A percentile compares a stretch with the other conserved stretches of the same genome.
These are phyloP conservation scores for Drosophila infuscata DNA, from an alignment of 2,888 invertebrate species.

Conservation along the genomic window DNA sequence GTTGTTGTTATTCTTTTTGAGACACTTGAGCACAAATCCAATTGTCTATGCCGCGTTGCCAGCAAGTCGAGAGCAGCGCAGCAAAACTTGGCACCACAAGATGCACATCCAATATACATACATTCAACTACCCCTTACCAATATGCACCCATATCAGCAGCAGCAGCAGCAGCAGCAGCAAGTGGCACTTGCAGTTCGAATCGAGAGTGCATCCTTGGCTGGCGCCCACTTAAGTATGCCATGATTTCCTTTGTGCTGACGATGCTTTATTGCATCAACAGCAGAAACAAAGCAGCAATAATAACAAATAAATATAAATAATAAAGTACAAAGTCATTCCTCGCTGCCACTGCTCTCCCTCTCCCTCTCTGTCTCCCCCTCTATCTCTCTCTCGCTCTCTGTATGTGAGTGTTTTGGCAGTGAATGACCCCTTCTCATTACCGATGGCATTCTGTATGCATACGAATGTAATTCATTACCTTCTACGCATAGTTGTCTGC, in stretches of 20 bases:
- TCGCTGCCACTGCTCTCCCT: slow-evolving; percentile 49
- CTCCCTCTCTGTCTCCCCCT: slow-evolving; percentile 13
- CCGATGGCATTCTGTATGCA: neutral
- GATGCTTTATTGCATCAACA: slow-evolving; percentile 58
- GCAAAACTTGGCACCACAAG: slow-evolving; percentile 49
- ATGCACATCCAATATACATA: slow-evolving; percentile 24
- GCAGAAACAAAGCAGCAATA: slow-evolving; percentile 27
- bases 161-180: neutral
- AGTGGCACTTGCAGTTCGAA: neutral
- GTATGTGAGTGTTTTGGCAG: slow-evolving; percentile 4
- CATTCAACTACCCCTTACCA: neutral
- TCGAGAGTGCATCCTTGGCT: slow-evolving; percentile 45
- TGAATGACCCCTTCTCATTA: neutral
- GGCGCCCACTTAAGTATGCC: slow-evolving; percentile 74
- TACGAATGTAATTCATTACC: neutral
- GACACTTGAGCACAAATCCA: slow-evolving; percentile 46
- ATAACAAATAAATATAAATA: slow-evolving; percentile 77
- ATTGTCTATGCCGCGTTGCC: slow-evolving; percentile 61
- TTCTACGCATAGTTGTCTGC: accelerated
- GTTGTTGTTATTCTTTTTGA: slow-evolving; percentile 21
- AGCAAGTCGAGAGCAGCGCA: slow-evolving; percentile 50
- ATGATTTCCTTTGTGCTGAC: slow-evolving; percentile 71
- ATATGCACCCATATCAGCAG: neutral
- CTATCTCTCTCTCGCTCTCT: slow-evolving; percentile 13
- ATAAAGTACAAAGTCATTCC: slow-evolving; percentile 70